These are phyloP conservation scores for Catostylus mosaicus DNA, from an alignment of 30 jellyfish, hydroid and myxozoan genomes.

Conservation along the genomic window DNA sequence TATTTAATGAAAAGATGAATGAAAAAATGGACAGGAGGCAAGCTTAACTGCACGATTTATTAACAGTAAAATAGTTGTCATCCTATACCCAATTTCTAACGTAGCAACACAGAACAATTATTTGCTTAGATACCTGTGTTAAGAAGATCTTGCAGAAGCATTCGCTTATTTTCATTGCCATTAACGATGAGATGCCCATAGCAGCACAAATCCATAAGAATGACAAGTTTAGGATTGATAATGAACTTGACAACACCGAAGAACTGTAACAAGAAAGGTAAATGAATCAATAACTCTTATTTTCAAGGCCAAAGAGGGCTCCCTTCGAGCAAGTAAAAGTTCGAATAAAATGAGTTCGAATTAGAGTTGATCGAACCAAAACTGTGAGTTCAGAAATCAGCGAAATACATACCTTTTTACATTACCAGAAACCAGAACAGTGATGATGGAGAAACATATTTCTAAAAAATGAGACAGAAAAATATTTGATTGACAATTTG, in stretches of 20 bases:
- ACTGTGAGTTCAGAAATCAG: neutral
- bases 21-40: too few relatives aligned
- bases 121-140: slow-evolving; percentile 44
- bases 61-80: too few relatives aligned
- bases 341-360: neutral
- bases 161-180: slow-evolving; percentile 20
- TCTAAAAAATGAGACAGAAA: neutral
- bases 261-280: slow-evolving; percentile 16
- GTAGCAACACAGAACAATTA: neutral
- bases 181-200: slow-evolving; percentile 27
- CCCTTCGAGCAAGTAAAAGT: too few relatives aligned
- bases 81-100: too few relatives aligned
- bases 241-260: neutral
- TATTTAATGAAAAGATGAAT: too few relatives aligned
- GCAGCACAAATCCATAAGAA: slow-evolving; percentile 48
- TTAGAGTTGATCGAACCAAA: neutral
- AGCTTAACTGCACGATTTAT: too few relatives aligned
- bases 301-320: too few relatives aligned
- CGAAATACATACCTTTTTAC: neutral
- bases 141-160: slow-evolving; percentile 32
- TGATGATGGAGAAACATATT: neutral
- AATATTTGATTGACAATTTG: too few relatives aligned
- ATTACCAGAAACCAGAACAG: neutral
- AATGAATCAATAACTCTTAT: too few relatives aligned
- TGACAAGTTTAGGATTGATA: slow-evolving; percentile 7